Conservation (phyloP, 2,888 invertebrate species). For the Ceramica pisi region DNA sequence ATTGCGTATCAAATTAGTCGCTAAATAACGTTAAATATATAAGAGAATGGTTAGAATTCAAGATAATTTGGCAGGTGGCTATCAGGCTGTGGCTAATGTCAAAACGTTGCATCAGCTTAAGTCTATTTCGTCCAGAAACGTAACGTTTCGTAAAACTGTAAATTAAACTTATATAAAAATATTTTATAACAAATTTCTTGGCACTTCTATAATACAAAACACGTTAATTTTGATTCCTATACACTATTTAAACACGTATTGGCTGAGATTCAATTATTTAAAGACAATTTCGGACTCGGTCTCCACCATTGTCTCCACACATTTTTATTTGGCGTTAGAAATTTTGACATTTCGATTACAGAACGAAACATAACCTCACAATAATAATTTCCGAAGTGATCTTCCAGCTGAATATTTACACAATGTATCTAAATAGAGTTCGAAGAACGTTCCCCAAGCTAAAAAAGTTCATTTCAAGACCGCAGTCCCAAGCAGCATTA, state of each 20-base stretch:
- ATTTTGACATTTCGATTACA: slow-evolving; percentile 38
- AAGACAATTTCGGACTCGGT: too few relatives aligned
- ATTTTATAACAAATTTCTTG: background rate
- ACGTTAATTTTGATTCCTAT: background rate
- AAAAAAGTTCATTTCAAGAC: slow-evolving; percentile 73
- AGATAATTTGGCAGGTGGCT: slow-evolving; percentile 80
- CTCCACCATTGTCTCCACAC: too few relatives aligned
- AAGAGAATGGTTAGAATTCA: slow-evolving; percentile 81
- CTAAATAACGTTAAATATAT: slow-evolving; percentile 60
- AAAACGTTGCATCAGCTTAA: slow-evolving; percentile 86
- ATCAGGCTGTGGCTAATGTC: slow-evolving; percentile 70
- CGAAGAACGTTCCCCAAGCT: slow-evolving; percentile 80
- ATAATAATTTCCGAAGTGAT: slow-evolving; percentile 23
- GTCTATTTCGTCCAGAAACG: slow-evolving; percentile 57
- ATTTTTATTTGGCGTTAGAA: background rate
- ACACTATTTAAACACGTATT: background rate
- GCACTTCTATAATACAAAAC: background rate
- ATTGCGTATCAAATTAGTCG: slow-evolving; percentile 65
- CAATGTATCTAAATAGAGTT: slow-evolving; percentile 81
- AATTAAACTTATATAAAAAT: background rate
- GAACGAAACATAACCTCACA: slow-evolving; percentile 65
- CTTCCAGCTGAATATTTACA: slow-evolving; percentile 38
- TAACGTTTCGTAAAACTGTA: background rate
- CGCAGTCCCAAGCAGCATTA: slow-evolving; percentile 76
- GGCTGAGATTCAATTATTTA: background rate